Evolutionary conservation across 2,113 vertebrate genomes (phyloP).

Genomic region (Motacilla alba): DNA sequence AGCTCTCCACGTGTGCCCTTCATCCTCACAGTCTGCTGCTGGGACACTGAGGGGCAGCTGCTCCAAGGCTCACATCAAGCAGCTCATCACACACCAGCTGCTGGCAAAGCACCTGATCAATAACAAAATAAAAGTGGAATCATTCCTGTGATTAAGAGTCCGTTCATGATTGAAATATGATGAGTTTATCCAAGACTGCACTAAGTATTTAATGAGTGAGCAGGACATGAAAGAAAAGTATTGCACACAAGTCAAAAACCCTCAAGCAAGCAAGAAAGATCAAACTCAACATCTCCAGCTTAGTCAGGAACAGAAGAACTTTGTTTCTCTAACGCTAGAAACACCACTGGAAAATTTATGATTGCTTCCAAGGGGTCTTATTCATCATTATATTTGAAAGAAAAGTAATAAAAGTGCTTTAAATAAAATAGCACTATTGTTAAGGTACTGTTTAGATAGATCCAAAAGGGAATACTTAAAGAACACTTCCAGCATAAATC

Average conservation of each 20-base stretch:
- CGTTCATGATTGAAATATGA: neutral
- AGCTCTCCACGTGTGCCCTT: neutral
- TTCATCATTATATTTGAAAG: neutral
- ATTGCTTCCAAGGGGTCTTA: neutral
- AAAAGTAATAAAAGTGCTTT: neutral
- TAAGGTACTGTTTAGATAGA: neutral
- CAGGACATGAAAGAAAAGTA: neutral
- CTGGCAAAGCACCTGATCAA: neutral
- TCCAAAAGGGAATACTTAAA: neutral
- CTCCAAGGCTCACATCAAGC: neutral
- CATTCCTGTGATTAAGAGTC: neutral
- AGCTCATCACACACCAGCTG: neutral
- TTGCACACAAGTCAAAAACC: neutral
- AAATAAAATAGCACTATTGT: neutral
- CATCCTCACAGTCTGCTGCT: neutral
- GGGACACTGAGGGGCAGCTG: neutral
- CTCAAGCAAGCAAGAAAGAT: neutral
- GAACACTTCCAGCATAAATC: neutral
- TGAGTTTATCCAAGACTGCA: neutral
- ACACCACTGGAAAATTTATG: neutral
- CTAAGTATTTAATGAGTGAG: neutral
- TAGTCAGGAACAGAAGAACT: neutral
- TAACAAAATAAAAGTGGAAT: neutral
- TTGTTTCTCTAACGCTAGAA: neutral
- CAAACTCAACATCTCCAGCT: neutral